Conservation (phyloP, 2,113 vertebrate genomes). For the Fukomys damarensis region DNA sequence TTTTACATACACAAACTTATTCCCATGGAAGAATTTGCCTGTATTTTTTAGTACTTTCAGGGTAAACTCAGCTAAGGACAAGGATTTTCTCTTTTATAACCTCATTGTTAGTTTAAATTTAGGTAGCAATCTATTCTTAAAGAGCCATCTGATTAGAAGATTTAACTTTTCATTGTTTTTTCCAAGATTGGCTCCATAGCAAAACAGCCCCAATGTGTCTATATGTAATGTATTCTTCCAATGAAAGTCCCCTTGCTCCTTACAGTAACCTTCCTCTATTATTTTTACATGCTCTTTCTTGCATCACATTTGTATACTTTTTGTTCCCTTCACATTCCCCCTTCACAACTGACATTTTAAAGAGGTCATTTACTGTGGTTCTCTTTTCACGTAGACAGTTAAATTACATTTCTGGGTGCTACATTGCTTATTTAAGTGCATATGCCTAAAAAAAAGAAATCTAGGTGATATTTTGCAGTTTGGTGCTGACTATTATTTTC, state of each 20-base stretch:
- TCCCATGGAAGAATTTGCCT: background rate
- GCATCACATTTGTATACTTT: background rate
- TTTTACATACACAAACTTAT: background rate
- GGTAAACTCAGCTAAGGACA: conserved; percentile 1
- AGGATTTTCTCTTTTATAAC: conserved; percentile 4
- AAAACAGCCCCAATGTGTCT: background rate
- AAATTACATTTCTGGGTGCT: conserved; percentile 72
- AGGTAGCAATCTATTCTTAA: conserved; percentile 39
- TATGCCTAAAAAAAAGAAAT: conserved; percentile 61
- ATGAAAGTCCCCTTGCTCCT: background rate
- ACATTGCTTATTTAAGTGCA: conserved; percentile 48
- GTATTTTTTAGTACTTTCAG: background rate
- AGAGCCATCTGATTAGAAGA: background rate
- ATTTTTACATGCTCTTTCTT: conserved; percentile 18
- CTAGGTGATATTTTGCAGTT: conserved; percentile 70
- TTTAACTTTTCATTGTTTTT: conserved; percentile 44
- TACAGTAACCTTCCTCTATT: background rate
- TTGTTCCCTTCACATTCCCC: conserved; percentile 33
- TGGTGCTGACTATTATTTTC: conserved; percentile 54
- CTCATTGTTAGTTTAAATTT: conserved; percentile 33
- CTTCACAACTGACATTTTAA: conserved; percentile 47
- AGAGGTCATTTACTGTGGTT: conserved; percentile 56
- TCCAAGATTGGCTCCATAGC: background rate
- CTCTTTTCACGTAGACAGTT: conserved; percentile 58
- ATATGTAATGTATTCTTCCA: background rate